phyloP scores from a whole-genome alignment of 2,888 invertebrate genomes.

The Drepanosiphum platanoidis region DNA sequence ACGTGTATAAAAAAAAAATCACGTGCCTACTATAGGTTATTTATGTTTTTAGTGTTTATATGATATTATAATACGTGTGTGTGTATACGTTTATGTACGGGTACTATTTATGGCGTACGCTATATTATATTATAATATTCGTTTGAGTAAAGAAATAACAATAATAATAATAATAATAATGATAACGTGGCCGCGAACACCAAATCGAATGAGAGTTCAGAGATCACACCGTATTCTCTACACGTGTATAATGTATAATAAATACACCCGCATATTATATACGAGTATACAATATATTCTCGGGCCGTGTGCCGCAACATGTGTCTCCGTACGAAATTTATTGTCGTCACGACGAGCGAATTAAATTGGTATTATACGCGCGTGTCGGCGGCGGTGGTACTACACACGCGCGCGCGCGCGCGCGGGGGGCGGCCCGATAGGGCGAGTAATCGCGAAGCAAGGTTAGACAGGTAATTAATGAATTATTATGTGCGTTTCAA shows the following conservation, averaged over 20 bases:
- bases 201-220: background rate
- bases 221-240: background rate
- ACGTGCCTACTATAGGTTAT: too few relatives aligned
- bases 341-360: background rate
- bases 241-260: too few relatives aligned
- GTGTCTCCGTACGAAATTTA: background rate
- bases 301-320: background rate
- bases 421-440: too few relatives aligned
- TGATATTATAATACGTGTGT: too few relatives aligned
- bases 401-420: too few relatives aligned
- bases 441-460: background rate
- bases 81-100: background rate
- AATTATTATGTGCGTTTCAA: background rate
- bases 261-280: too few relatives aligned
- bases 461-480: background rate
- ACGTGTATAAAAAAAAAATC: background rate
- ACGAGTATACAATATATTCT: background rate
- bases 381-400: too few relatives aligned
- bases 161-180: background rate
- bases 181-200: background rate
- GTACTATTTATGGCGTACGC: background rate
- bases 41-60: too few relatives aligned
- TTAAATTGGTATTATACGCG: background rate
- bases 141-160: slow-evolving; percentile 2
- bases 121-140: too few relatives aligned